These are phyloP conservation scores for Cynocephalus volans DNA, from an alignment of 2,113 vertebrate species.

Conservation along the genomic window DNA sequence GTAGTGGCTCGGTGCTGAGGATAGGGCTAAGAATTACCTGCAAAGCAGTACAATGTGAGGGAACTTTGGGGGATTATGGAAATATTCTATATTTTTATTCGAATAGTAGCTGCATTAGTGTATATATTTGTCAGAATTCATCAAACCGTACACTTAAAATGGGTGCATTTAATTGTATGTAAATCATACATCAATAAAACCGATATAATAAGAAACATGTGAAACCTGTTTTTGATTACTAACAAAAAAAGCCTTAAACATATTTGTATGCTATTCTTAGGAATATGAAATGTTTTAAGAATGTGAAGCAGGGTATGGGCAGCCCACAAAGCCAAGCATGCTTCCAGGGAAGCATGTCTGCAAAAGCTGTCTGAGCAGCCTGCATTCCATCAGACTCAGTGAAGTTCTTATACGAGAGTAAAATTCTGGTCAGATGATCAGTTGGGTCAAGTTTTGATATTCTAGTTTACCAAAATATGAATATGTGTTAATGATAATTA, in stretches of 20 bases:
- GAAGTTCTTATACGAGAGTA: not conserved
- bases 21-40: not conserved
- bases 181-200: not conserved
- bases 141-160: not conserved
- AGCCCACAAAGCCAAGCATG: not conserved
- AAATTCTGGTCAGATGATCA: constrained; percentile 1
- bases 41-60: not conserved
- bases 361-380: not conserved
- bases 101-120: not conserved
- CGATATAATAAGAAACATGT: not conserved
- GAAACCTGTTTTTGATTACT: constrained; percentile 50
- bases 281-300: not conserved
- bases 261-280: not conserved
- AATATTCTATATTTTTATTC: not conserved
- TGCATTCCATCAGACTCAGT: constrained; percentile 2
- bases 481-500: constrained; percentile 53
- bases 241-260: constrained; percentile 1
- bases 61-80: not conserved
- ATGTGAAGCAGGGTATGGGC: not conserved
- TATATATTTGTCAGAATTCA: not conserved
- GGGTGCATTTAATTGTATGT: not conserved
- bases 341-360: not conserved
- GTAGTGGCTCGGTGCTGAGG: not conserved
- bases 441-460: not conserved
- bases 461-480: constrained; percentile 30